Conservation (phyloP, 2,797 vertebrate genomes). For the Platyrinchus mystaceus region DNA sequence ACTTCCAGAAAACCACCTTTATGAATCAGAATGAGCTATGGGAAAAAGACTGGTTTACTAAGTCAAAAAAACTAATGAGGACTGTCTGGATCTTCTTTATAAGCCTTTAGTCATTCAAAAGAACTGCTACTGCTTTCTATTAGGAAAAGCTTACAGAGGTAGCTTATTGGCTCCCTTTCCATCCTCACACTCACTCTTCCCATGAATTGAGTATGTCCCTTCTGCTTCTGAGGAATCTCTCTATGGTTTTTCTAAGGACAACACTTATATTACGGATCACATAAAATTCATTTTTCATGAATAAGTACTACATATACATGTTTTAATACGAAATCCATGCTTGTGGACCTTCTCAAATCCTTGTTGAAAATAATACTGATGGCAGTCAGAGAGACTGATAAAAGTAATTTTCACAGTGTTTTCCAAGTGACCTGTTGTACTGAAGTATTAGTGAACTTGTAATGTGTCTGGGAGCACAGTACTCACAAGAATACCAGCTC, state of each 20-base stretch:
- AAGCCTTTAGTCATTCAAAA: not conserved
- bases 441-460: not conserved
- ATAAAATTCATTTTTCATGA: not conserved
- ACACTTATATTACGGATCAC: not conserved
- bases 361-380: not conserved
- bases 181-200: fast-evolving
- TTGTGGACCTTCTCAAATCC: not conserved
- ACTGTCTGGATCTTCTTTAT: not conserved
- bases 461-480: not conserved
- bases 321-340: not conserved
- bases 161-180: fast-evolving
- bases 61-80: not conserved
- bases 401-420: not conserved
- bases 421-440: not conserved
- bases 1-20: not conserved
- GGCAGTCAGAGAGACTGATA: not conserved
- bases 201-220: not conserved
- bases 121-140: not conserved
- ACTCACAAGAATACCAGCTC: not conserved
- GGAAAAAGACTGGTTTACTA: not conserved
- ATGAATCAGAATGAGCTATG: not conserved
- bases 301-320: not conserved
- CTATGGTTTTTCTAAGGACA: not conserved
- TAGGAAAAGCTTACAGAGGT: not conserved
- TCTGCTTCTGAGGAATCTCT: not conserved